These are phyloP conservation scores for Globodera ellingtonae DNA, from an alignment of 1,140 invertebrate species.

Conservation along the genomic window DNA sequence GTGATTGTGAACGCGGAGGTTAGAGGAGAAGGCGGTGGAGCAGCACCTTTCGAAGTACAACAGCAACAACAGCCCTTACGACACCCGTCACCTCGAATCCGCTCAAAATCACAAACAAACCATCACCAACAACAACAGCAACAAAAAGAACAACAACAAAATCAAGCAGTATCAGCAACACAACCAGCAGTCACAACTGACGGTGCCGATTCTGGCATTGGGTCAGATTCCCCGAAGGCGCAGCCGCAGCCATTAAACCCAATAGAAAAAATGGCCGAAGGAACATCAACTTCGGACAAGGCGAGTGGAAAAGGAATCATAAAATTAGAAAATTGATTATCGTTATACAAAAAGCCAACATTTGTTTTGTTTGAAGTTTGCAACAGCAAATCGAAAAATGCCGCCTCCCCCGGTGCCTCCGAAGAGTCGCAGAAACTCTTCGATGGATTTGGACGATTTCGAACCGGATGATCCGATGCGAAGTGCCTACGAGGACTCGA, in stretches of 20 bases:
- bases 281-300: background rate
- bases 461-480: slow-evolving; percentile 43
- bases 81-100: background rate
- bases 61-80: background rate
- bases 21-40: slow-evolving; percentile 1
- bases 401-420: slow-evolving; percentile 57
- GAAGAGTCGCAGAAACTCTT: slow-evolving; percentile 43
- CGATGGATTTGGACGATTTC: slow-evolving; percentile 28
- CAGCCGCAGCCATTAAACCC: slow-evolving; percentile 12
- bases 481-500: slow-evolving; percentile 38
- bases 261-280: background rate
- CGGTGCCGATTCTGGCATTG: slow-evolving; percentile 58
- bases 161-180: slow-evolving; percentile 7
- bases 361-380: background rate
- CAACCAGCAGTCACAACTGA: slow-evolving; percentile 28
- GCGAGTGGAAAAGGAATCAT: background rate
- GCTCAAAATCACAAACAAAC: slow-evolving; percentile 14
- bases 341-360: background rate
- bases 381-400: slow-evolving; percentile 12
- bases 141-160: slow-evolving; percentile 24
- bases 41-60: slow-evolving; percentile 3
- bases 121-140: slow-evolving; percentile 4
- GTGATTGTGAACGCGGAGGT: background rate
- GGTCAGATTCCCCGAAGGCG: slow-evolving; percentile 52
- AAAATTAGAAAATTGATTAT: background rate